Evolutionary conservation across 2,888 invertebrate species (phyloP).

Genomic region (Drosophila lutescens): DNA sequence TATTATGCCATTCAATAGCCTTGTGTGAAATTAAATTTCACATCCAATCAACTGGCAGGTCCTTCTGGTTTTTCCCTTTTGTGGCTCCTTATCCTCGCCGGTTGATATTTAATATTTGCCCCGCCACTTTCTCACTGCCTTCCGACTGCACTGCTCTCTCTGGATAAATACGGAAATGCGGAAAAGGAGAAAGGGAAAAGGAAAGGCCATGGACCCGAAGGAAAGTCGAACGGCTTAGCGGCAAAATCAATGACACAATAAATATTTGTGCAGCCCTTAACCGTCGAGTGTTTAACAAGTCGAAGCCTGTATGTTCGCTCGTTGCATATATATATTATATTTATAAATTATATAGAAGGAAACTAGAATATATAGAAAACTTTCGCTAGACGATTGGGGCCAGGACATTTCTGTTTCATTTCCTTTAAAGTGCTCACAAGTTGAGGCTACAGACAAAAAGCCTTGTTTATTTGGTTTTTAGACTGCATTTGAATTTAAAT

Average conservation of each 20-base stretch:
- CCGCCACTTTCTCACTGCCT: constrained; percentile 45
- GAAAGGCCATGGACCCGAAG: constrained; percentile 24
- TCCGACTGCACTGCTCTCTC: constrained; percentile 49
- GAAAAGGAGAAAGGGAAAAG: constrained; percentile 29
- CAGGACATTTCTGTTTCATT: constrained; percentile 1
- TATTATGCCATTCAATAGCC: constrained; percentile 1
- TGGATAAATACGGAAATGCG: constrained; percentile 24
- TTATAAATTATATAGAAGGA: constrained; percentile 11
- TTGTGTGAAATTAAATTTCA: constrained; percentile 62
- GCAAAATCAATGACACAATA: constrained; percentile 80
- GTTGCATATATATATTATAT: constrained; percentile 21
- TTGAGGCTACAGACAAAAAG: not conserved
- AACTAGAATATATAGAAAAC: constrained; percentile 34
- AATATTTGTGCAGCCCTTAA: constrained; percentile 79
- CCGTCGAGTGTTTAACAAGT: constrained; percentile 70
- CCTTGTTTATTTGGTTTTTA: not conserved
- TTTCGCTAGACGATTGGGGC: constrained; percentile 22
- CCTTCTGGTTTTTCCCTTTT: not conserved
- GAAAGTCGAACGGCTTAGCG: constrained; percentile 74
- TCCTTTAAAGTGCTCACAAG: constrained; percentile 10
- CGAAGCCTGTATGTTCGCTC: constrained; percentile 35
- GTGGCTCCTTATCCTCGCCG: constrained; percentile 1
- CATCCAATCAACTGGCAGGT: constrained; percentile 23
- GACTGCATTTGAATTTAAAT: not conserved
- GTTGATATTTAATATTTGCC: constrained; percentile 74